Evolutionary conservation across 2,797 vertebrate genomes (phyloP), one percentile per base, ranked within the genome.

Genomic region (Ispidina picta): DNA sequence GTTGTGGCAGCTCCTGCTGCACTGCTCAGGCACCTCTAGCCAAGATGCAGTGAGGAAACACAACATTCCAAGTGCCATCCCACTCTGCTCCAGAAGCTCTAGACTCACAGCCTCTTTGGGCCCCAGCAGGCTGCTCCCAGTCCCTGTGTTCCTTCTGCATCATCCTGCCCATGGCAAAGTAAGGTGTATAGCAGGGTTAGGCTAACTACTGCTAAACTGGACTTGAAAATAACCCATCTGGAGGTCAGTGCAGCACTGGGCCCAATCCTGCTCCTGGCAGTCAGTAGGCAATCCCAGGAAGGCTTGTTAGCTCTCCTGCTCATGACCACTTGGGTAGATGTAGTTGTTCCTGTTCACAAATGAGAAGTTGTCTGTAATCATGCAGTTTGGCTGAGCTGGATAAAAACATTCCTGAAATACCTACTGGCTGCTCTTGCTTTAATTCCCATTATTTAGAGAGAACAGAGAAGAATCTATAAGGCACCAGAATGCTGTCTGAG

Each of bases 1-100:
- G 29, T 5, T 0, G 5, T 7, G 6, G 43, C 56, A 78, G 33
- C 9, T n/a, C 6, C 9, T 5, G 11, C 25, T 26, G 18, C 4
- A 13, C 43, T 78, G 33, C 46, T 84, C 16, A 31, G 68, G 22
- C 39, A 39, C 2, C 3, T 46, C 35, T 71, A 66, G 54, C 37
- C 8, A 51, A 74, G 9, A 12, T 1, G 6, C 58, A 90, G 52
- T 78, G 18, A 37, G 9, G 58, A 68, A 74, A 54, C 4, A 16
- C 4, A 51, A 8, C 26, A 54, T 39, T 20, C 49, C 26, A 35
- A 33, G 29, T 22, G 37, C 29, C 37, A 52, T 77, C 10, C 10
- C 13, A 8, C 10, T 33, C 28, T n/a, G n/a, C 51, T 43, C 52
- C 37, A 65, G 49, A 56, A 70, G 48, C 26, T 77, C 23, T 63